Conservation (phyloP, 23 tunicate genomes). For the Trididemnum clinides region DNA sequence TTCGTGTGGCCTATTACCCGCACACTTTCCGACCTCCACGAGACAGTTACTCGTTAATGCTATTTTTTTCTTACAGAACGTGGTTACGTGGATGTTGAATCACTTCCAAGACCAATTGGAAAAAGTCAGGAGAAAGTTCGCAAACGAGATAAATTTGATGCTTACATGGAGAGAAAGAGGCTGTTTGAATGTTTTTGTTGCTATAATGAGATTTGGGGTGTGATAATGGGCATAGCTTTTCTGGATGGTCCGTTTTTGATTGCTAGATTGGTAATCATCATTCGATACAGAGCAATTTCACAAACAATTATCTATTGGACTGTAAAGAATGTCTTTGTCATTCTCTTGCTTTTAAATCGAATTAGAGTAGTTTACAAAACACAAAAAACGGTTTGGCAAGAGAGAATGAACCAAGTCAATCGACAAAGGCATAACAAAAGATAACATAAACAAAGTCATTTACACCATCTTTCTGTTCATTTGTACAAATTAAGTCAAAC, state of each 20-base stretch:
- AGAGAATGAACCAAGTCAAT: no score
- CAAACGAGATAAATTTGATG: conserved; percentile 14
- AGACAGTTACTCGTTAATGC: no score
- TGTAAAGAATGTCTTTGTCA: conserved; percentile 42
- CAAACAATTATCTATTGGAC: conserved; percentile 52
- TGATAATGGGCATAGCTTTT: conserved; percentile 33
- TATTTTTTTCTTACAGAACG: no score
- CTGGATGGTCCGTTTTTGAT: conserved; percentile 63
- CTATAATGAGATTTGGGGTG: conserved; percentile 59
- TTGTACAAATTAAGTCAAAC: no score
- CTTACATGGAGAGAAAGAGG: not conserved
- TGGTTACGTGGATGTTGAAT: no score
- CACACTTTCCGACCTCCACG: no score
- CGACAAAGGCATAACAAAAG: no score
- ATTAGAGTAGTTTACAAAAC: conserved; percentile 41
- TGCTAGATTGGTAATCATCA: conserved; percentile 36
- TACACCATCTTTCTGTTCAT: no score
- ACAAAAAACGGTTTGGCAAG: conserved; percentile 40
- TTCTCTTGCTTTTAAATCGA: conserved; percentile 25
- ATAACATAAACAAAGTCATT: no score
- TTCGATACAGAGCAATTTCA: conserved; percentile 19
- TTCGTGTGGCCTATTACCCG: no score
- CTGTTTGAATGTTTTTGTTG: conserved; percentile 36
- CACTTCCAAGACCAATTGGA: not conserved
- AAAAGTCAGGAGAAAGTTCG: not conserved